Base-by-base conservation (phyloP, 1,140 invertebrate genomes). In the Mizuhopecten yessoensis region DNA sequence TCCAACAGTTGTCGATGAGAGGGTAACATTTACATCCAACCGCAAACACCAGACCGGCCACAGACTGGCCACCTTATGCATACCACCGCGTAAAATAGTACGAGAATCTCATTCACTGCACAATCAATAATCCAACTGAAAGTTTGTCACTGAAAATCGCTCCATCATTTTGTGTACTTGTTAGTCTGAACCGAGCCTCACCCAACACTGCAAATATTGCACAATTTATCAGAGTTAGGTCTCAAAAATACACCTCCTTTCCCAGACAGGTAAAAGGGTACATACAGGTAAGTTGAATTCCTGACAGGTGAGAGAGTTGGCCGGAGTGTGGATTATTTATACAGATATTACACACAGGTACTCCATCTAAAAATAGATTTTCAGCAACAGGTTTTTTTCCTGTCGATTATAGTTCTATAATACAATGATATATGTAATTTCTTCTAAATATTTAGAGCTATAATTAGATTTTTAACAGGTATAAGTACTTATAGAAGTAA, bases 241-340 rank as follows among this genome's bases (percentile, higher is more conserved):
- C 57, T 75, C 23, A 5, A 9, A 75, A 75, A 75, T 29, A 75
- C 57, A 75, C 2, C 57, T 23, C 20, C 15, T 75, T 29, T 75
- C 57, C 57, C 57, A 29, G 57, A 75, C 57, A 75, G 57, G 57
- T 75, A 75, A 29, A 75, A 75, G 17, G n/a, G n/a, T n/a, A n/a
- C 3, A n/a, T 29, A 75, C 1, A 75, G 57, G 57, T 75, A 75
- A 75, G 57, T 5, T 75, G 29, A 75, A 75, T 75, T 75, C 57
- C 57, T 29, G n/a, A 75, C 57, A 75, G 57, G 57, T 75, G 57
- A 75, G 57, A 75, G 29, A 75, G n/a, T n/a, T 29, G 9, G 57
- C 17, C n/a, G 17, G 9, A 2, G 45, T 75, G 23, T 75, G 57
- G 57, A 75, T 75, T 75, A 75, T 29, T 29, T 29, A 75, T 75